phyloP scores from a whole-genome alignment of 2,797 vertebrate species.

The Neosilurus hyrtlii region DNA sequence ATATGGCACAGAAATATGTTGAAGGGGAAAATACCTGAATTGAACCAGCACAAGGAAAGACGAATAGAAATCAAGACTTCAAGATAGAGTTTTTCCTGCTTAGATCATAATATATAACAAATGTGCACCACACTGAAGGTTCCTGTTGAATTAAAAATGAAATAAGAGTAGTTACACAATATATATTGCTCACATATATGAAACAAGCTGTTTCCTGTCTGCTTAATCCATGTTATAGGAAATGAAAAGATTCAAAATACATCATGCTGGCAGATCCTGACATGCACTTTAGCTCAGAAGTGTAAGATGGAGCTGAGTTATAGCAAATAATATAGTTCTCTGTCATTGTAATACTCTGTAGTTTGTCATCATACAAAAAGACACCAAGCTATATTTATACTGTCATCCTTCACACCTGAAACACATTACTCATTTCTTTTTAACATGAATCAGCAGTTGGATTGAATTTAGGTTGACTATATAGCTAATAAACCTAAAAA shows the following conservation, averaged over 20 bases:
- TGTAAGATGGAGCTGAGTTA: background rate
- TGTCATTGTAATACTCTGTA: background rate
- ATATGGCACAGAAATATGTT: background rate
- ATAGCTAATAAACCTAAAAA: no score
- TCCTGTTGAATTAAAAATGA: background rate
- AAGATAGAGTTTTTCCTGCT: slow-evolving; percentile 20
- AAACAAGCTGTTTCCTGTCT: background rate
- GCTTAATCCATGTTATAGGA: background rate
- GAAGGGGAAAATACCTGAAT: background rate
- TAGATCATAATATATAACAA: slow-evolving; percentile 15
- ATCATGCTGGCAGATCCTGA: background rate
- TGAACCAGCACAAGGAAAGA: background rate
- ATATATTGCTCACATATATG: background rate
- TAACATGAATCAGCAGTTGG: background rate
- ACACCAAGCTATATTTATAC: background rate
- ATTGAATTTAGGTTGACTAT: background rate
- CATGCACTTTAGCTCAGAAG: slow-evolving; percentile 2
- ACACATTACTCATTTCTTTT: background rate
- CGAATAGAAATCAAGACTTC: background rate
- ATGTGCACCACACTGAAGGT: background rate
- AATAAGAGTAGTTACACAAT: background rate
- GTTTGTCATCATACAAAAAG: background rate
- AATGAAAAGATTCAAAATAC: background rate
- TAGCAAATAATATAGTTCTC: background rate
- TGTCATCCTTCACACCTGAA: background rate